phyloP scores from a whole-genome alignment of 2,888 invertebrate genomes.

The Pristionchus mayeri region DNA sequence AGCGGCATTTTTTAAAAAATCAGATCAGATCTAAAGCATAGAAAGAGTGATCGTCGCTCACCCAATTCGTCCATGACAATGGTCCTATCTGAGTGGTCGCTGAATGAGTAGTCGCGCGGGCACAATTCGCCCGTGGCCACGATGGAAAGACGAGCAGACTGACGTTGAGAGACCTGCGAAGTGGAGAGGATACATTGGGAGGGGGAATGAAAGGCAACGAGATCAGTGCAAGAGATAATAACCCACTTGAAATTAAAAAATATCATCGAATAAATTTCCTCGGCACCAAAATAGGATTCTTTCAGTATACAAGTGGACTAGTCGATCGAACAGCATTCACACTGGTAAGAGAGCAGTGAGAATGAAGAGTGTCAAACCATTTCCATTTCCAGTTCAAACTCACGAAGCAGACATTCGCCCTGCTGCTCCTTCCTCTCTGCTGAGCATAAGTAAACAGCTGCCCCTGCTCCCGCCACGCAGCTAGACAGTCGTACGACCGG shows the following conservation, averaged over 20 bases:
- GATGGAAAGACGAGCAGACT: conserved; percentile 58
- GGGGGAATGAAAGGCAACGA: too few species aligned
- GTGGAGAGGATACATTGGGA: background rate
- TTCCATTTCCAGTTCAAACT: conserved; percentile 27
- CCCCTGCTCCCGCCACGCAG: conserved; percentile 66
- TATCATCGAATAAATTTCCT: too few species aligned
- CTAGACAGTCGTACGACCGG: conserved; percentile 63
- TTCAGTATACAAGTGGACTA: too few species aligned
- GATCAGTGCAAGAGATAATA: too few species aligned
- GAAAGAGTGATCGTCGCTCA: conserved; percentile 9
- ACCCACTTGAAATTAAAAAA: too few species aligned
- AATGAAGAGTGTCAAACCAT: too few species aligned
- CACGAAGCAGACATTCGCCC: conserved; percentile 64
- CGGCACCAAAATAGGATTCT: too few species aligned
- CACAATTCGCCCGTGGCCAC: conserved; percentile 65
- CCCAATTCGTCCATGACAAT: conserved; percentile 59
- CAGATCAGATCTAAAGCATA: background rate
- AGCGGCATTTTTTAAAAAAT: background rate
- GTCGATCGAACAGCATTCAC: too few species aligned
- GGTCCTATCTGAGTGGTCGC: conserved; percentile 58
- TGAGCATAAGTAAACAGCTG: conserved; percentile 64
- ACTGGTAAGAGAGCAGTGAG: too few species aligned
- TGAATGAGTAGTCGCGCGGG: conserved; percentile 64
- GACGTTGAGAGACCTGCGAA: conserved; percentile 55
- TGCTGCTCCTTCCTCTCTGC: conserved; percentile 46